Percentiles rank a stretch among this genome's conserved stretches.
phyloP scores from a whole-genome alignment of 1,140 invertebrate species.

The Zaprionus ghesquierei region DNA sequence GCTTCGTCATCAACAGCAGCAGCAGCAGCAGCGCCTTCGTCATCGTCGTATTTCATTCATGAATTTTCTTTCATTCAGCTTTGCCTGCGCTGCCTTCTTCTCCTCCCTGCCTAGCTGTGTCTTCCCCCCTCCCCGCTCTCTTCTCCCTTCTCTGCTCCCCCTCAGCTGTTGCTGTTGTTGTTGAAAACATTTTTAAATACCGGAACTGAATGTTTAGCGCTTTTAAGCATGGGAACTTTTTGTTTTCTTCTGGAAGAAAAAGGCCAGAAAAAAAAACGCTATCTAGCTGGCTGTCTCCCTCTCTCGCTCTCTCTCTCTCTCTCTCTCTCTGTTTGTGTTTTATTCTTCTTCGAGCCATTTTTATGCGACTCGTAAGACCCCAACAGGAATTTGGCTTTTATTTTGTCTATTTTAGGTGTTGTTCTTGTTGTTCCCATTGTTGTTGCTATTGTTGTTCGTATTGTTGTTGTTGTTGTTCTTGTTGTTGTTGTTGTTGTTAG shows the following conservation, averaged over 20 bases:
- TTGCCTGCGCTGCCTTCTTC: constrained; percentile 19
- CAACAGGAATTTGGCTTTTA: constrained; percentile 65
- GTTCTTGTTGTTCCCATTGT: constrained; percentile 15
- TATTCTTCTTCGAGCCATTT: constrained; percentile 47
- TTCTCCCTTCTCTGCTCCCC: constrained; percentile 8
- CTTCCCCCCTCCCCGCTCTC: neutral
- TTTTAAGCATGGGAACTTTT: constrained; percentile 81
- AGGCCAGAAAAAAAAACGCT: constrained; percentile 16
- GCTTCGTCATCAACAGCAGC: constrained; percentile 50
- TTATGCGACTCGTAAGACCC: constrained; percentile 56
- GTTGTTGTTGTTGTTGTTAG: constrained; percentile 32
- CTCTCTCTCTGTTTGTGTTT: constrained; percentile 30
- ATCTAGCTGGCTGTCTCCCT: constrained; percentile 8
- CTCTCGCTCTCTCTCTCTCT: neutral
- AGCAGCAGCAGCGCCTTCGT: too few species aligned
- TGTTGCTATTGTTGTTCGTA: constrained; percentile 31
- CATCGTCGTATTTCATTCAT: constrained; percentile 79
- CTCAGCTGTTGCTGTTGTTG: constrained; percentile 51
- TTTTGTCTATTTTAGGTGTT: constrained; percentile 74
- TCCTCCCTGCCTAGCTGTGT: neutral
- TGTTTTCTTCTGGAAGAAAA: constrained; percentile 54
- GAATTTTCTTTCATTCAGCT: constrained; percentile 80
- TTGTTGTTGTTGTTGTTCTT: constrained; percentile 35
- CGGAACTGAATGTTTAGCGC: constrained; percentile 81
- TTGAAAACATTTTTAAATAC: constrained; percentile 80